phyloP scores from a whole-genome alignment of 2,113 vertebrate species.

The Prietella phreatophila region DNA sequence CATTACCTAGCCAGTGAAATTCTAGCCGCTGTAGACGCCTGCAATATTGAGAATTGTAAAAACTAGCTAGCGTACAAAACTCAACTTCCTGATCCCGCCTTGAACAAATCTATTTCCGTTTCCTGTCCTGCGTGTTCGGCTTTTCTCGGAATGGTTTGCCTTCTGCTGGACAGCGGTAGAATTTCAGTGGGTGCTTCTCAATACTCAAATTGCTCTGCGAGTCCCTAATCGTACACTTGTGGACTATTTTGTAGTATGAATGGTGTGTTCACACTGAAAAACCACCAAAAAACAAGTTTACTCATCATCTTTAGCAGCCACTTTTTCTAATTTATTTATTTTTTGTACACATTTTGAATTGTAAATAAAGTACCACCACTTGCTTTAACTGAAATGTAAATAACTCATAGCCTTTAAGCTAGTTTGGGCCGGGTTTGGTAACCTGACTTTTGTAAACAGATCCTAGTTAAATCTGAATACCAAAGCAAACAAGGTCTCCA shows the following conservation, averaged over 20 bases:
- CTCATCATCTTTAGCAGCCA: no score
- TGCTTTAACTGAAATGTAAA: not conserved
- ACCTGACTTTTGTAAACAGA: no score
- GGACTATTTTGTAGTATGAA: no score
- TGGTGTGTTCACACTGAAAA: no score
- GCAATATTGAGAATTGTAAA: not conserved
- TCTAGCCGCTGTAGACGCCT: not conserved
- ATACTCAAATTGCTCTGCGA: not conserved
- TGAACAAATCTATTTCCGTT: constrained; percentile 30
- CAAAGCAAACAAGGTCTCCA: no score
- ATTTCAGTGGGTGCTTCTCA: not conserved
- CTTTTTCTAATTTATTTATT: no score
- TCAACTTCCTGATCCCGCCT: constrained; percentile 49
- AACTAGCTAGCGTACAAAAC: constrained; percentile 19
- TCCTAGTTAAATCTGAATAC: no score
- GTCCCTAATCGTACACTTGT: no score
- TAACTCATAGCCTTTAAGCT: no score
- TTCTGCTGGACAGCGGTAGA: not conserved
- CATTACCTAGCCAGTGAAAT: constrained; percentile 1
- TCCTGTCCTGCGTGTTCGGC: not conserved
- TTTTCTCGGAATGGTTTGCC: not conserved
- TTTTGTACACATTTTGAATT: not conserved
- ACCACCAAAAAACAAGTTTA: no score
- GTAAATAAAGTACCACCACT: not conserved
- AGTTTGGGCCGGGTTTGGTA: no score